Conservation (phyloP, 2,888 invertebrate species). For the Phoronis australis region DNA sequence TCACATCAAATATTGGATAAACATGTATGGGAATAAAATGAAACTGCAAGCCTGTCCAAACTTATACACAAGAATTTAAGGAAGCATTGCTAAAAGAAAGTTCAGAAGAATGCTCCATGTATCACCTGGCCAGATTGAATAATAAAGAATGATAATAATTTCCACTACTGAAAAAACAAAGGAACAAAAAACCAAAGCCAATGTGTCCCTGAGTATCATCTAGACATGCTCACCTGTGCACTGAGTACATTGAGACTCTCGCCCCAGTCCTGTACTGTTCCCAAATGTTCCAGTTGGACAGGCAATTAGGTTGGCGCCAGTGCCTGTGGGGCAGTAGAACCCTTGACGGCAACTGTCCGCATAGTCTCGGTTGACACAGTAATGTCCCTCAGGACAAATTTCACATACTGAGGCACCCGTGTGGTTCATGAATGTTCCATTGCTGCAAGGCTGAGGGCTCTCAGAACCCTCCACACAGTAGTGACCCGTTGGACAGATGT, state of each 20-base stretch:
- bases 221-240: slow-evolving; percentile 40
- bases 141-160: too few species aligned
- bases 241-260: slow-evolving; percentile 33
- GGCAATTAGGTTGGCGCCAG: slow-evolving; percentile 38
- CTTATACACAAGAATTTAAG: too few species aligned
- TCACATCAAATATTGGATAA: too few species aligned
- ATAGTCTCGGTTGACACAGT: slow-evolving; percentile 39
- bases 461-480: slow-evolving; percentile 37
- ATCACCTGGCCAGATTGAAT: too few species aligned
- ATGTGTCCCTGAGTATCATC: too few species aligned
- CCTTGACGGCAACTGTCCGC: slow-evolving; percentile 43
- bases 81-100: too few species aligned
- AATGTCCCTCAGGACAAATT: slow-evolving; percentile 42
- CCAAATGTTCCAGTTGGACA: slow-evolving; percentile 44
- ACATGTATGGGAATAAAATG: too few species aligned
- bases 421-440: slow-evolving; percentile 45
- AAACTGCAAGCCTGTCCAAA: too few species aligned
- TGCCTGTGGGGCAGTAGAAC: slow-evolving; percentile 44
- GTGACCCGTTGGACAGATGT: slow-evolving; percentile 40
- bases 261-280: slow-evolving; percentile 33
- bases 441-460: slow-evolving; percentile 31
- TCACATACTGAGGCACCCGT: slow-evolving; percentile 38
- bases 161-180: background rate
- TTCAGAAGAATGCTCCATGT: too few species aligned
- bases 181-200: background rate